Conservation (phyloP, 2,797 vertebrate species). For the Rhinophrynus dorsalis region DNA sequence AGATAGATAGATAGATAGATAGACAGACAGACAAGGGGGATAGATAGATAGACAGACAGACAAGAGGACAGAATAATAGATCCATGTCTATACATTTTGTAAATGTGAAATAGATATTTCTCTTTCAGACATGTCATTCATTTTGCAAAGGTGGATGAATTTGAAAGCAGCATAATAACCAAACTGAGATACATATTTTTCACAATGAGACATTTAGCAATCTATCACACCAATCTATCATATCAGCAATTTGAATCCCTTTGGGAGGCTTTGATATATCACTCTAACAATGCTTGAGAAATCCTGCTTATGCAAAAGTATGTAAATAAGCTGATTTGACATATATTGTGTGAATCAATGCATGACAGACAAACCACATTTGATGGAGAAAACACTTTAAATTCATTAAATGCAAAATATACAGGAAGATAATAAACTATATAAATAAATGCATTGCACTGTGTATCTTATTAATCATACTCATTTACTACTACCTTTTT, state of each 20-base stretch:
- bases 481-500: no score
- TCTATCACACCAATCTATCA: constrained; percentile 14
- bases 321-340: constrained; percentile 5
- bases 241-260: not conserved
- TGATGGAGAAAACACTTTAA: not conserved
- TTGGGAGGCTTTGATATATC: constrained; percentile 9
- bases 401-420: constrained; percentile 15
- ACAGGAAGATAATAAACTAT: not conserved
- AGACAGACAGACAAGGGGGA: no score
- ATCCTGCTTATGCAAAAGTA: not conserved
- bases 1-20: no score
- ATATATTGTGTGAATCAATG: not conserved
- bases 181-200: constrained; percentile 16
- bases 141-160: not conserved
- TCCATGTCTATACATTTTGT: not conserved
- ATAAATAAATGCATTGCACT: no score
- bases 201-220: constrained; percentile 2
- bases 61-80: no score
- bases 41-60: no score
- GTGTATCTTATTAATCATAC: no score
- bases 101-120: not conserved
- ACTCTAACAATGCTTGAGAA: not conserved
- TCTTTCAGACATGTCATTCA: constrained; percentile 4
- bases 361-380: not conserved
- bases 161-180: constrained; percentile 7